phyloP scores from a whole-genome alignment of 2,797 vertebrate species.

The Gallirallus australis region DNA sequence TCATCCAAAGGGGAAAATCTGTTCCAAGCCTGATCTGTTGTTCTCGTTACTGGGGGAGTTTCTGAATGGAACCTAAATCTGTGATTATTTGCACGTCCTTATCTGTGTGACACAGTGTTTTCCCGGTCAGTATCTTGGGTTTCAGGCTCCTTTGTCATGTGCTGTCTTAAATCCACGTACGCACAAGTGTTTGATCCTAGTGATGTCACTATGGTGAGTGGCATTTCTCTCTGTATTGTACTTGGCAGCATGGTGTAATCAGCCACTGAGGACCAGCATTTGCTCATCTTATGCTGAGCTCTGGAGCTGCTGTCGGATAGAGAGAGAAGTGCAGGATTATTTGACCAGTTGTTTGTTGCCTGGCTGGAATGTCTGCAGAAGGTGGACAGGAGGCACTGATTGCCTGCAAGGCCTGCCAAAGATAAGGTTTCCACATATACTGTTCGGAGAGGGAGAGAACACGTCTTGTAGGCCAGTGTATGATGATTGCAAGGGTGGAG shows the following conservation, averaged over 20 bases:
- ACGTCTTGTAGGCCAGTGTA: neutral
- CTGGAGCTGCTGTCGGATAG: neutral
- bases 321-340: neutral
- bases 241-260: neutral
- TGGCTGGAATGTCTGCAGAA: neutral
- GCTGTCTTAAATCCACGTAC: rapidly evolving
- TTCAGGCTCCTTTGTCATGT: neutral
- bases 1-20: conserved; percentile 1
- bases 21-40: neutral
- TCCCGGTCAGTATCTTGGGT: neutral
- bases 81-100: neutral
- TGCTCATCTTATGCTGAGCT: neutral
- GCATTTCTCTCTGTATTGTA: neutral
- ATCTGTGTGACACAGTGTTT: neutral
- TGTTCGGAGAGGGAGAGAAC: neutral
- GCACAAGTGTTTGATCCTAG: neutral
- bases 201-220: neutral
- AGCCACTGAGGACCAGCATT: neutral
- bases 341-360: rapidly evolving
- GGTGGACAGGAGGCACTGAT: neutral
- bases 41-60: conserved; percentile 20
- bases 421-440: neutral
- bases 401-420: neutral
- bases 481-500: neutral
- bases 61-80: neutral